Evolutionary conservation across 2,888 invertebrate genomes (phyloP), one percentile per base, ranked within the genome.

Genomic region (Hemithea aestivaria): DNA sequence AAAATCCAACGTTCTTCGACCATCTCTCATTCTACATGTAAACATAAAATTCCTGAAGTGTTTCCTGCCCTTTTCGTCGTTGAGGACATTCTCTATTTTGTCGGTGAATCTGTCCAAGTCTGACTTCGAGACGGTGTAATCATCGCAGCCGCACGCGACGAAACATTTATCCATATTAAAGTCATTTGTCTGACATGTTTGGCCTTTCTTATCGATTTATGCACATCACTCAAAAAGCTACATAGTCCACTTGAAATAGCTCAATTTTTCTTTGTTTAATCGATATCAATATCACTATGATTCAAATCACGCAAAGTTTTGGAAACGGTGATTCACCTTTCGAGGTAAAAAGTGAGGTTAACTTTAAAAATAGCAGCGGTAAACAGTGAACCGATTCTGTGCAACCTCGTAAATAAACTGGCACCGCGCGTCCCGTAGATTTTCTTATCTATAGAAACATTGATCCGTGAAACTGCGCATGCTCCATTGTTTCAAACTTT

Each of bases 91-190:
- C 62, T 88, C 87, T 49, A 88, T 83, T 64, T 73, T 83, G 53
- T 88, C 88, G 36, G 87, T 87, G 49, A 73, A 88, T 24, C 87
- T 78, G 55, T 88, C 88, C 50, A 87, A 77, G 56, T 88, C 88
- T 5, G 83, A 71, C 60, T 76, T 82, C 26, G 82, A 82, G 40
- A 87, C 63, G 33, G 78, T 81, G 30, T 68, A 66, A 48, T 78
- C 75, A 48, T 81, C 80, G 62, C 84, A 87, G 57, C 84, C 78
- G 65, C 85, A 88, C 31, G 77, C 78, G 46, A 66, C 73, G 50
- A 87, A 84, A 75, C 88, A 87, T 58, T 81, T 76, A 64, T 82
- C 85, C 87, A 87, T 87, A 58, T 62, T 78, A 57, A 38, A 59
- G 47, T 67, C 67, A 73, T 75, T 66, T 66, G 55, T 48, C 42